phyloP scores from a whole-genome alignment of 2,113 vertebrate genomes.

The Cichladusa arquata region DNA sequence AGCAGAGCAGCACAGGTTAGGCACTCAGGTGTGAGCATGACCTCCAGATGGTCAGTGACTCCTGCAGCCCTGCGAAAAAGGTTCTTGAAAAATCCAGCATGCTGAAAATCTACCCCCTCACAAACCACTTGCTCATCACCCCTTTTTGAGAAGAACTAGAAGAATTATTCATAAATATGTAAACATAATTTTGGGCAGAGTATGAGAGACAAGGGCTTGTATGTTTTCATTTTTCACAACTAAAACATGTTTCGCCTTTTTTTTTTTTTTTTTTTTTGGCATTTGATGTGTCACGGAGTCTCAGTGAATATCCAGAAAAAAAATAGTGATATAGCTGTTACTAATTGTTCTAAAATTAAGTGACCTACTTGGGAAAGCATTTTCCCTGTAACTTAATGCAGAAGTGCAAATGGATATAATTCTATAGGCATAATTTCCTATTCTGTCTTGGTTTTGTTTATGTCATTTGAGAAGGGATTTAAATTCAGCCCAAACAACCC shows the following conservation, averaged over 20 bases:
- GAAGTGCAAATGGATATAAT: not conserved
- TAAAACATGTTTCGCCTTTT: not conserved
- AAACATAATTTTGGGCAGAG: not conserved
- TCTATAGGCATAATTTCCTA: not conserved
- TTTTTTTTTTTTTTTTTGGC: not conserved
- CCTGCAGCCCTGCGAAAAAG: not conserved
- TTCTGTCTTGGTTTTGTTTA: not conserved
- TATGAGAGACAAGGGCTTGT: not conserved
- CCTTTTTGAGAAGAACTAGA: not conserved
- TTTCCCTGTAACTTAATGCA: constrained; percentile 10
- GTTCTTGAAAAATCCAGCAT: not conserved
- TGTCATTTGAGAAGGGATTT: not conserved
- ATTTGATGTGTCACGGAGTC: not conserved
- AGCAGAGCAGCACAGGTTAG: not conserved
- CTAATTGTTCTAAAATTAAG: constrained; percentile 37
- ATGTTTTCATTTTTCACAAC: not conserved
- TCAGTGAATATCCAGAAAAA: not conserved
- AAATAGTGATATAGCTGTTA: not conserved
- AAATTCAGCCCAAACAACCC: not conserved
- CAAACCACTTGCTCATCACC: not conserved
- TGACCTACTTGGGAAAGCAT: not conserved
- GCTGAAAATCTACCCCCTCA: not conserved
- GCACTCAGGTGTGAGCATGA: not conserved
- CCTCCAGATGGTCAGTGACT: not conserved
- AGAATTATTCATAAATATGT: not conserved